phyloP scores from a whole-genome alignment of 2,797 vertebrate species.

The Hafferia zeledoni region DNA sequence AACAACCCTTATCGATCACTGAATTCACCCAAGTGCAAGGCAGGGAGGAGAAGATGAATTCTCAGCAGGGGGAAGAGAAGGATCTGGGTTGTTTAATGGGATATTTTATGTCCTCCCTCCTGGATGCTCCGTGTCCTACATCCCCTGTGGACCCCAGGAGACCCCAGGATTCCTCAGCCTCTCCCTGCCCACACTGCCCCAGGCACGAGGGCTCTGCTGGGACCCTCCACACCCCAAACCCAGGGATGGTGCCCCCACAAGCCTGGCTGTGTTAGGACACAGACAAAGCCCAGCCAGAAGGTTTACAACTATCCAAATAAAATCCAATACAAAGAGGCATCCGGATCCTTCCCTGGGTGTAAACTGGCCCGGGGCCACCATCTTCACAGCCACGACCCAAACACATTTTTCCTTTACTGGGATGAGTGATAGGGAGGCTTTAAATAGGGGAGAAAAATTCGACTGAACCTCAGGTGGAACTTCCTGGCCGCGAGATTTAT shows the following conservation, averaged over 20 bases:
- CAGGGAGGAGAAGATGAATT: not conserved
- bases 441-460: not conserved
- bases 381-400: not conserved
- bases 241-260: rapidly evolving
- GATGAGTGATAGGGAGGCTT: not conserved
- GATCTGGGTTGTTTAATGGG: no score
- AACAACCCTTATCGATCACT: not conserved
- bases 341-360: not conserved
- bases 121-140: not conserved
- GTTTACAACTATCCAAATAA: not conserved
- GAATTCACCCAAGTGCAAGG: not conserved
- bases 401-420: not conserved
- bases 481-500: slow-evolving; percentile 17
- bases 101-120: no score
- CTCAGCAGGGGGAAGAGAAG: not conserved
- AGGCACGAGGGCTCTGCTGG: not conserved
- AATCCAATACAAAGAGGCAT: not conserved
- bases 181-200: not conserved
- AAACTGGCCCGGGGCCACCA: not conserved
- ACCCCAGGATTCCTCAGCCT: not conserved
- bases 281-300: not conserved
- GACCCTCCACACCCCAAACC: not conserved
- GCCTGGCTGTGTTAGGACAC: not conserved
- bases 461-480: slow-evolving; percentile 48
- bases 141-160: not conserved